A percentile compares a stretch with the other conserved stretches of the same genome.
Evolutionary conservation across 2,797 vertebrate genomes (phyloP).

Genomic region (Poecilia wingei): DNA sequence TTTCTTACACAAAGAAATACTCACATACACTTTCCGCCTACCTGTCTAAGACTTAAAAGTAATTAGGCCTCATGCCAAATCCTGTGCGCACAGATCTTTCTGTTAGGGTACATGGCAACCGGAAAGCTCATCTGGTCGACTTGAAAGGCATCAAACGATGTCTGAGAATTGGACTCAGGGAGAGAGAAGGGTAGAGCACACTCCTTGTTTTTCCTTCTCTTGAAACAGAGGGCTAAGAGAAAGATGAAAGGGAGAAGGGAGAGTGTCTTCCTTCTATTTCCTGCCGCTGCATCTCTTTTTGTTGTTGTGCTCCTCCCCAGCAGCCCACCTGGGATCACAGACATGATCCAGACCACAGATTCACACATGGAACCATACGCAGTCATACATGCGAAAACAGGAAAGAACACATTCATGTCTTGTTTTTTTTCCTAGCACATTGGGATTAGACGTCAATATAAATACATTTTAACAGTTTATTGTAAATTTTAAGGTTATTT

Average conservation of each 20-base stretch:
- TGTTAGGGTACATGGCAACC: slow-evolving; percentile 53
- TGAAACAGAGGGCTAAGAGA: slow-evolving; percentile 76
- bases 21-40: slow-evolving; percentile 52
- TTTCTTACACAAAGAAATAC: slow-evolving; percentile 50
- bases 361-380: background rate
- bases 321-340: slow-evolving; percentile 72
- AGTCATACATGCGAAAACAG: background rate
- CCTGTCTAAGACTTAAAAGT: slow-evolving; percentile 68
- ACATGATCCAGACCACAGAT: slow-evolving; percentile 35
- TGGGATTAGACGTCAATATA: background rate
- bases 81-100: slow-evolving; percentile 33
- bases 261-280: slow-evolving; percentile 66
- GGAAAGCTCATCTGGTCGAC: slow-evolving; percentile 70
- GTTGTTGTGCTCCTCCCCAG: slow-evolving; percentile 54
- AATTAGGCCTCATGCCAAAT: slow-evolving; percentile 65
- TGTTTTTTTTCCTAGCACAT: background rate
- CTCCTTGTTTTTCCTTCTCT: slow-evolving; percentile 38
- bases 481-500: background rate
- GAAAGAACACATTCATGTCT: background rate
- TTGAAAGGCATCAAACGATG: slow-evolving; percentile 80
- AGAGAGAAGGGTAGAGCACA: slow-evolving; percentile 1
- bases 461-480: background rate
- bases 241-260: slow-evolving; percentile 71
- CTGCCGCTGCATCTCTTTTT: slow-evolving; percentile 54
- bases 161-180: slow-evolving; percentile 42